These are phyloP conservation scores for Phortica magna DNA, from an alignment of 2,888 invertebrate genomes.

Conservation along the genomic window DNA sequence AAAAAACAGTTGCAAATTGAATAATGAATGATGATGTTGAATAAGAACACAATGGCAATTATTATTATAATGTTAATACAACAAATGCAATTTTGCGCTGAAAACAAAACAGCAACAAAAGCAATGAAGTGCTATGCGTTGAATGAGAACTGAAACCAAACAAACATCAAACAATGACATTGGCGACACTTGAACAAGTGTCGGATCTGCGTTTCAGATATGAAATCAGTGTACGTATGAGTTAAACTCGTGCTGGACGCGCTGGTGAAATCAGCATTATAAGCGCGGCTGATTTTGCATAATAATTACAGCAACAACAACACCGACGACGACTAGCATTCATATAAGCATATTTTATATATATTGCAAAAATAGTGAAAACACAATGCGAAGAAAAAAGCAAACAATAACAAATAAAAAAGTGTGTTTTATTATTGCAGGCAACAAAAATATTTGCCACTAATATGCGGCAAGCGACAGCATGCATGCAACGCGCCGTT, in stretches of 20 bases:
- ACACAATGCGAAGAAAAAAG: slow-evolving; percentile 43
- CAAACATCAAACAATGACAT: too few species aligned
- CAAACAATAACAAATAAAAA: not conserved
- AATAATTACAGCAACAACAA: slow-evolving; percentile 53
- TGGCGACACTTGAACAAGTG: not conserved
- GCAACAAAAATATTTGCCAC: slow-evolving; percentile 59
- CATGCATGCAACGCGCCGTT: not conserved
- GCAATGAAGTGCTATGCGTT: not conserved
- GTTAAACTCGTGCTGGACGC: not conserved
- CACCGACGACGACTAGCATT: slow-evolving; percentile 32
- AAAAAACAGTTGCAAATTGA: not conserved
- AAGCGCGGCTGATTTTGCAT: slow-evolving; percentile 59
- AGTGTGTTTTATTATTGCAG: slow-evolving; percentile 49
- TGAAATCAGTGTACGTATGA: not conserved
- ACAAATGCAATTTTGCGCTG: slow-evolving; percentile 13
- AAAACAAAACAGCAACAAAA: not conserved
- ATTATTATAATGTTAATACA: slow-evolving; percentile 27
- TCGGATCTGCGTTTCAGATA: not conserved
- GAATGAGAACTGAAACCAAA: not conserved
- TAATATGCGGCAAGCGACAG: slow-evolving; percentile 58
- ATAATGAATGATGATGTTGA: not conserved
- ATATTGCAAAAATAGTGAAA: slow-evolving; percentile 45
- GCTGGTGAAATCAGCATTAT: slow-evolving; percentile 35
- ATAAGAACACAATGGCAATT: slow-evolving; percentile 2
- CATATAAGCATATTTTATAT: slow-evolving; percentile 52